Conservation (phyloP, 2,113 vertebrate species). For the Epinephelus lanceolatus region DNA sequence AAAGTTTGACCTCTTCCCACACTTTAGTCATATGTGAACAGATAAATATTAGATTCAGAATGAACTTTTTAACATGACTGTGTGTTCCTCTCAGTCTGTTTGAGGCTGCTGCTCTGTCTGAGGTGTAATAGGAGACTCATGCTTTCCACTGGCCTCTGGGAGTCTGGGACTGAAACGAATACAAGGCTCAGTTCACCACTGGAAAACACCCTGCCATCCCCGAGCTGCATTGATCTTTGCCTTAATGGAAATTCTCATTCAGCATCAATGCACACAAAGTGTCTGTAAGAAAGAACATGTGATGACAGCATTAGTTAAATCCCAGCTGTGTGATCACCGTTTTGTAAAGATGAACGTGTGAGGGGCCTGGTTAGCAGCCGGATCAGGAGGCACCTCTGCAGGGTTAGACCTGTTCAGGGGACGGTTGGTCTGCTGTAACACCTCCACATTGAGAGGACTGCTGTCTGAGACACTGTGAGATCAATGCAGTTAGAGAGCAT, state of each 20-base stretch:
- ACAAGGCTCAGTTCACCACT: conserved; percentile 17
- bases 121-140: conserved; percentile 34
- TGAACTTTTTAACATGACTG: not conserved
- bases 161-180: conserved; percentile 18
- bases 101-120: conserved; percentile 11
- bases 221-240: conserved; percentile 24
- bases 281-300: not conserved
- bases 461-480: conserved; percentile 57
- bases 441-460: conserved; percentile 26
- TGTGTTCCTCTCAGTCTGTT: conserved; percentile 10
- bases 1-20: conserved; percentile 6
- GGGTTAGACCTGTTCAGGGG: not conserved
- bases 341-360: not conserved
- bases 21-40: not conserved
- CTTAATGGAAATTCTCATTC: conserved; percentile 47
- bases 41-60: conserved; percentile 27
- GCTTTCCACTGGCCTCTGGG: conserved; percentile 37
- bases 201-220: conserved; percentile 31
- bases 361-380: not conserved
- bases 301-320: conserved; percentile 14
- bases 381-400: not conserved
- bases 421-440: not conserved
- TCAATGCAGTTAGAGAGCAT: conserved; percentile 74
- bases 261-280: not conserved
- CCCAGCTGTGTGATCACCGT: not conserved